Percentiles rank a stretch among this genome's conserved stretches.
Evolutionary conservation across 2,113 vertebrate species (phyloP).

Genomic region (Centropus unirufus): DNA sequence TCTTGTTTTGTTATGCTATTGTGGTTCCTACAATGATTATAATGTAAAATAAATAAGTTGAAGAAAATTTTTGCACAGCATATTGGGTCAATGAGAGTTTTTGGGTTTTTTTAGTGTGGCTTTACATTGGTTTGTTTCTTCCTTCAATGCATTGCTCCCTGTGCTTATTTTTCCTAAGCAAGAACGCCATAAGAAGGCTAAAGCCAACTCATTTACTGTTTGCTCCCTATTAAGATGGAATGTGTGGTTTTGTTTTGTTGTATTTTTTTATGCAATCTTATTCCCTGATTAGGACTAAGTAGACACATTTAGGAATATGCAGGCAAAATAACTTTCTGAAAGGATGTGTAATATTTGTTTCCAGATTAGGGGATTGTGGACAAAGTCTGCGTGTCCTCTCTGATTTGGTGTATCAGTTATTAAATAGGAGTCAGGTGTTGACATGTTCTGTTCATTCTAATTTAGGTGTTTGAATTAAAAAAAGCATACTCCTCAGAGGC

Average conservation of each 20-base stretch:
- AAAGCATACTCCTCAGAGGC: background rate
- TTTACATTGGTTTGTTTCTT: background rate
- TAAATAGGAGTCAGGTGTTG: background rate
- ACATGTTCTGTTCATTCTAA: background rate
- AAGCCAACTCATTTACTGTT: background rate
- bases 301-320: background rate
- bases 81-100: background rate
- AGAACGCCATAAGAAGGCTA: background rate
- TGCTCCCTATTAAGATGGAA: background rate
- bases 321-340: background rate
- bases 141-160: background rate
- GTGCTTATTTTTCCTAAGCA: background rate
- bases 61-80: background rate
- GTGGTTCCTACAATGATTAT: background rate
- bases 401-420: background rate
- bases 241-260: background rate
- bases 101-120: background rate
- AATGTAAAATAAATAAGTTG: background rate
- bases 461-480: background rate
- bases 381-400: background rate
- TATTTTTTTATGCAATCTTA: background rate
- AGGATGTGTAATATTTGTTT: background rate
- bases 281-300: background rate
- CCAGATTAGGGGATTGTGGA: background rate
- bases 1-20: background rate